Evolutionary conservation across 2,888 invertebrate genomes (phyloP).

Genomic region (Orthosia cruda): DNA sequence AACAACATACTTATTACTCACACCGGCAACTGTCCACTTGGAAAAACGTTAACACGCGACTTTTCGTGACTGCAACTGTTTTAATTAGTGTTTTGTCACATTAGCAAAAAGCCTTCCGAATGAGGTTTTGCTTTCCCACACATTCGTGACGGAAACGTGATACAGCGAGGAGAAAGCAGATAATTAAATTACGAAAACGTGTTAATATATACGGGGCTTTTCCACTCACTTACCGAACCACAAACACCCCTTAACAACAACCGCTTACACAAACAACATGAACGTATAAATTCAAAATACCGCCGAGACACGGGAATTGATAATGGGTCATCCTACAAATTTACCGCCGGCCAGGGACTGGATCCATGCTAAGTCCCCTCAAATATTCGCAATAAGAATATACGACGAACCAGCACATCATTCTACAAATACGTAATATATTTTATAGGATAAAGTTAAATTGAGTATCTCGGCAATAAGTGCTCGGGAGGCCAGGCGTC

Average conservation of each 20-base stretch:
- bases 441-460: slow-evolving; percentile 48
- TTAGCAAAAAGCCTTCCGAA: slow-evolving; percentile 71
- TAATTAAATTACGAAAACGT: slow-evolving; percentile 72
- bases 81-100: slow-evolving; percentile 77
- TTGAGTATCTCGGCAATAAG: slow-evolving; percentile 28
- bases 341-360: slow-evolving; percentile 35
- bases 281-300: slow-evolving; percentile 56
- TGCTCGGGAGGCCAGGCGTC: slow-evolving; percentile 38
- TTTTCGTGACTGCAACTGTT: slow-evolving; percentile 73
- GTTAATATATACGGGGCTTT: slow-evolving; percentile 64
- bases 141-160: slow-evolving; percentile 67
- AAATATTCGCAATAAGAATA: slow-evolving; percentile 51
- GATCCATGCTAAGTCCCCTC: slow-evolving; percentile 30
- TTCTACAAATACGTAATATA: slow-evolving; percentile 28
- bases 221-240: slow-evolving; percentile 64
- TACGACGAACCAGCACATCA: slow-evolving; percentile 32
- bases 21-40: slow-evolving; percentile 50
- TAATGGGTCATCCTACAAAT: slow-evolving; percentile 51
- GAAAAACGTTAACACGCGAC: slow-evolving; percentile 72
- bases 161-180: slow-evolving; percentile 72
- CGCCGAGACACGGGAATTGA: slow-evolving; percentile 38
- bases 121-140: slow-evolving; percentile 72
- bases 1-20: slow-evolving; percentile 47
- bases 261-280: slow-evolving; percentile 48
- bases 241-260: slow-evolving; percentile 38